A percentile compares a stretch with the other conserved stretches of the same genome.
Conservation (phyloP, 2,888 invertebrate genomes). For the Hemistola chrysoprasaria region DNA sequence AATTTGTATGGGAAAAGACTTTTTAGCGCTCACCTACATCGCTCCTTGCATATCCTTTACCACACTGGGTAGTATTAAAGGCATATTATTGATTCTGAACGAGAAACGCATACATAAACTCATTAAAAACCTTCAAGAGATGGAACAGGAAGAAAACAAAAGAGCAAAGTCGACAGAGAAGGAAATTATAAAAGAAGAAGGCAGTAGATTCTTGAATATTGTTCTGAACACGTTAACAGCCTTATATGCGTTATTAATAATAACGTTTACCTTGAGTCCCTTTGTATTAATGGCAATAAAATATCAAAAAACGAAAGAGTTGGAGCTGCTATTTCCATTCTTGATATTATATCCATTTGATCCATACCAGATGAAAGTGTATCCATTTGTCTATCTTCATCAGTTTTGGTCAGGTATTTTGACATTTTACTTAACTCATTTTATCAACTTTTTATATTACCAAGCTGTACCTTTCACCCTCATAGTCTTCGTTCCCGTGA, state of each 20-base stretch:
- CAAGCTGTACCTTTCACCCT: too few relatives aligned
- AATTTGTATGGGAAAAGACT: constrained; percentile 35
- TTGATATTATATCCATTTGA: constrained; percentile 58
- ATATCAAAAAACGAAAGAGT: constrained; percentile 41
- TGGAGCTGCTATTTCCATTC: constrained; percentile 50
- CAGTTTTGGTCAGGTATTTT: constrained; percentile 56
- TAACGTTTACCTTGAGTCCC: constrained; percentile 43
- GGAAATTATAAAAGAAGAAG: constrained; percentile 36
- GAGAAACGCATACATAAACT: constrained; percentile 34
- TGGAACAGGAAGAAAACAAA: constrained; percentile 36
- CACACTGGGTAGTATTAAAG: constrained; percentile 36
- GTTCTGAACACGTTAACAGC: constrained; percentile 43
- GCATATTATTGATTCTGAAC: constrained; percentile 32
- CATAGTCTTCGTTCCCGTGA: too few relatives aligned
- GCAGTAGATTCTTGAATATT: constrained; percentile 39
- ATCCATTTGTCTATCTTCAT: constrained; percentile 54
- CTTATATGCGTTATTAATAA: constrained; percentile 35
- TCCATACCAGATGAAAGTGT: constrained; percentile 42
- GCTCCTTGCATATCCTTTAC: constrained; percentile 46
- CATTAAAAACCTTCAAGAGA: constrained; percentile 31
- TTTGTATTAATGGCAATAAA: constrained; percentile 40
- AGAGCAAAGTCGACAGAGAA: constrained; percentile 23
- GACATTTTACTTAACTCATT: background rate
- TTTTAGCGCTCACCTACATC: constrained; percentile 42
- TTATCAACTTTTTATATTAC: too few relatives aligned